These are phyloP conservation scores for Halcyon malimbica DNA, from an alignment of 2,113 vertebrate genomes.

Conservation along the genomic window DNA sequence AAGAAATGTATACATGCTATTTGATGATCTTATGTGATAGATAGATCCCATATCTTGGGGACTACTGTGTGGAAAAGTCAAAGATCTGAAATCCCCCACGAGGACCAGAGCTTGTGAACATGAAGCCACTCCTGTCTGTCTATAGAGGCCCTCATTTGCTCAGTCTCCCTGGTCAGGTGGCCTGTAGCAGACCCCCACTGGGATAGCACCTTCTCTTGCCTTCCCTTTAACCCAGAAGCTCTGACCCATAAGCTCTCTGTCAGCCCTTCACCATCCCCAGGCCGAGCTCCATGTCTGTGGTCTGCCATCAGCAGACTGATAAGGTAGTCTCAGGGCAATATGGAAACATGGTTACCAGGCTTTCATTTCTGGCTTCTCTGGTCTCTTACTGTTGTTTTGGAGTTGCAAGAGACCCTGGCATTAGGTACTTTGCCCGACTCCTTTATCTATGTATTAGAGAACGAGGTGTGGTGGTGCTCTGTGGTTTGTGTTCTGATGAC, in stretches of 20 bases:
- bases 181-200: neutral
- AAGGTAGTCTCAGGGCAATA: neutral
- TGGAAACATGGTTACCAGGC: neutral
- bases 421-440: neutral
- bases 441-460: neutral
- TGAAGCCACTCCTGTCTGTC: neutral
- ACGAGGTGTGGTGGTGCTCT: neutral
- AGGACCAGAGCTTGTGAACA: neutral
- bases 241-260: too few relatives aligned
- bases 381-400: neutral
- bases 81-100: neutral
- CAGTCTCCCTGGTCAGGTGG: neutral
- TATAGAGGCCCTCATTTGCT: neutral
- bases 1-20: neutral
- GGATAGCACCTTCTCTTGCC: neutral
- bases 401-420: neutral
- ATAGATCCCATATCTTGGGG: neutral
- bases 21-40: neutral
- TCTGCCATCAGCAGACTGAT: neutral
- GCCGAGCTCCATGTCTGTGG: neutral
- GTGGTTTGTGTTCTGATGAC: neutral
- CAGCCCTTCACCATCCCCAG: too few relatives aligned
- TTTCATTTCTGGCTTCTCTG: neutral
- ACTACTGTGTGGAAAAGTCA: neutral
- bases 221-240: neutral